Percentiles rank a stretch among this genome's conserved stretches.
Evolutionary conservation across 2,797 vertebrate genomes (phyloP).

Genomic region (Labeo calbasu): DNA sequence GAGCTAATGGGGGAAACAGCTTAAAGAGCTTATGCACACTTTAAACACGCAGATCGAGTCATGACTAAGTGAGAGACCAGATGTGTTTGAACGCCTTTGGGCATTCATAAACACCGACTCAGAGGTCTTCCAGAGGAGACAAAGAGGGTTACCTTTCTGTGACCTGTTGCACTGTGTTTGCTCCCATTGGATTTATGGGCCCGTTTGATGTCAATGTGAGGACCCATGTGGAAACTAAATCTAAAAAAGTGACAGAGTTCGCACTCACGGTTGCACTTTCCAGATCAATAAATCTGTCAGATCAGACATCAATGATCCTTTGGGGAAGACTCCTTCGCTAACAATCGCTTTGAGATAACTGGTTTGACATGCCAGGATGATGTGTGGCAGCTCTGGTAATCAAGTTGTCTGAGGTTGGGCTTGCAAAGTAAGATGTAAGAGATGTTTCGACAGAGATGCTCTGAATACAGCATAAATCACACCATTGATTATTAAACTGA

Average conservation of each 20-base stretch:
- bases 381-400: not conserved
- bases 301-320: constrained; percentile 53
- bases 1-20: constrained; percentile 64
- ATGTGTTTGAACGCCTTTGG: constrained; percentile 53
- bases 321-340: constrained; percentile 29
- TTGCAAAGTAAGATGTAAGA: constrained; percentile 75
- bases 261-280: constrained; percentile 41
- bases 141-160: constrained; percentile 56
- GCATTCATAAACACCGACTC: constrained; percentile 55
- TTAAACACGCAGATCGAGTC: constrained; percentile 58
- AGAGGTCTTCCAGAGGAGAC: constrained; percentile 50
- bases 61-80: constrained; percentile 65
- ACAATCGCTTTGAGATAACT: constrained; percentile 48
- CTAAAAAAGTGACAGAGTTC: constrained; percentile 55
- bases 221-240: constrained; percentile 56
- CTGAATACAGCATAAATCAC: constrained; percentile 63
- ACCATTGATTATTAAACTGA: constrained; percentile 9
- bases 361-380: constrained; percentile 24
- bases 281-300: constrained; percentile 61
- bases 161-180: constrained; percentile 59
- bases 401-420: constrained; percentile 39
- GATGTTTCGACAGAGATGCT: constrained; percentile 78
- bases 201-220: constrained; percentile 56
- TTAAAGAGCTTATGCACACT: constrained; percentile 64
- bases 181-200: constrained; percentile 56